Evolutionary conservation across 1,140 invertebrate genomes (phyloP).

Genomic region (Matsumurasca onukii): DNA sequence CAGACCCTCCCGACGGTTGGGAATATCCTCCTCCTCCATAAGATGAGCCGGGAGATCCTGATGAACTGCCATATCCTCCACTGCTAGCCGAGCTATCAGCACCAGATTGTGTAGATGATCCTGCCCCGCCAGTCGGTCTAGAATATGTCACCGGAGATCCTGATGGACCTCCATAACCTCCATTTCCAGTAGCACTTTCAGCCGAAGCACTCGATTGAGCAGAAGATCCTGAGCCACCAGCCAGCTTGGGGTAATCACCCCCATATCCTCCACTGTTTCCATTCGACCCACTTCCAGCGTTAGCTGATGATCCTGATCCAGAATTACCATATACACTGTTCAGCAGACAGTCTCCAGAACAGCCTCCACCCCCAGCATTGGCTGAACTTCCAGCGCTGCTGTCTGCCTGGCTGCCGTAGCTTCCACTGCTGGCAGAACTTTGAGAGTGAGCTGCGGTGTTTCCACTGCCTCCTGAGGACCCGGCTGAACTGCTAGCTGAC

Average conservation of each 20-base stretch:
- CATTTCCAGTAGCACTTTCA: too few relatives aligned
- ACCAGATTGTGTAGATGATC: too few relatives aligned
- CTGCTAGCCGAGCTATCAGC: too few relatives aligned
- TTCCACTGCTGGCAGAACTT: slow-evolving; percentile 9
- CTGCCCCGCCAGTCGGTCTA: too few relatives aligned
- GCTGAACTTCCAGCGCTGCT: slow-evolving; percentile 23
- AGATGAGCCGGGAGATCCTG: neutral
- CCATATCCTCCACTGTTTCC: slow-evolving; percentile 9
- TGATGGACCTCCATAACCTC: slow-evolving; percentile 2
- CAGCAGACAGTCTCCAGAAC: too few relatives aligned
- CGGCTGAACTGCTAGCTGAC: slow-evolving; percentile 15
- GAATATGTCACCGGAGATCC: neutral
- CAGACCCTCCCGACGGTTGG: too few relatives aligned
- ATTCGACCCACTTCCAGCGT: neutral
- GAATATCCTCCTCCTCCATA: too few relatives aligned
- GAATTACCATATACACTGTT: too few relatives aligned
- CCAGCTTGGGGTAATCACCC: too few relatives aligned
- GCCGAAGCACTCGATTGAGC: too few relatives aligned
- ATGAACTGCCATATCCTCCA: slow-evolving; percentile 7
- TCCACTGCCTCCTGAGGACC: neutral
- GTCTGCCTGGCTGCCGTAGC: neutral
- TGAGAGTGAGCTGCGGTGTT: neutral
- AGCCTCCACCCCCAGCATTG: slow-evolving; percentile 3
- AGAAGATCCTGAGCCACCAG: too few relatives aligned
- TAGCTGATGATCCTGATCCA: too few relatives aligned